These are phyloP conservation scores for Labeo catla DNA, from an alignment of 2,113 vertebrate genomes.

Conservation along the genomic window DNA sequence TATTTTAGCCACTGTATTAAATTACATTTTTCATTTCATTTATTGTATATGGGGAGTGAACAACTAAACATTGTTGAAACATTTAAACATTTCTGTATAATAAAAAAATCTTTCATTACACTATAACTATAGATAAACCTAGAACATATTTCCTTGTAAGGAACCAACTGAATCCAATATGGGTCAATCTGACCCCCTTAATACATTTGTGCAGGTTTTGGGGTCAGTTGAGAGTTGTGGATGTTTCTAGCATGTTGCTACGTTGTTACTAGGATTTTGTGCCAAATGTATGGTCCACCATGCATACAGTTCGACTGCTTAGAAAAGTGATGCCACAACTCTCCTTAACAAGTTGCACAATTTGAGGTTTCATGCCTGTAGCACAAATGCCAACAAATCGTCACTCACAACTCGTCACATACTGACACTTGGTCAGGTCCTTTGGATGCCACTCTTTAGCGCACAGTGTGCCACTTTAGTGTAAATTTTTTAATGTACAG, in stretches of 20 bases:
- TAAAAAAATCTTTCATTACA: background rate
- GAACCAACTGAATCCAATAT: background rate
- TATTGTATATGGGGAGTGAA: background rate
- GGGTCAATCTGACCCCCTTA: background rate
- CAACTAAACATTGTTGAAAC: too few relatives aligned
- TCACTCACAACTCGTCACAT: too few relatives aligned
- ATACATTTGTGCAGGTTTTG: background rate
- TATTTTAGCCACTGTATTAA: background rate
- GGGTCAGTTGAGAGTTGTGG: too few relatives aligned
- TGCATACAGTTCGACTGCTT: background rate
- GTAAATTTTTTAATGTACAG: too few relatives aligned
- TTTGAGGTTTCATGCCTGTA: background rate
- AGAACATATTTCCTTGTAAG: background rate
- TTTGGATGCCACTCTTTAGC: too few relatives aligned
- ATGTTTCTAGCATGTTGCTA: background rate
- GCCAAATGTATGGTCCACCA: too few relatives aligned
- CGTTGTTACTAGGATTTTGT: background rate
- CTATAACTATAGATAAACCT: background rate
- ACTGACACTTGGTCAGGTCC: too few relatives aligned
- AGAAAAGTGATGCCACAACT: background rate
- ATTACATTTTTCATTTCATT: background rate
- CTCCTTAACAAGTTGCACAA: background rate
- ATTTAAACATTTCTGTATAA: too few relatives aligned
- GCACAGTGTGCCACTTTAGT: too few relatives aligned
- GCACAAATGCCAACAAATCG: background rate